Percentiles rank a stretch among this genome's conserved stretches.
phyloP scores from a whole-genome alignment of 2,888 invertebrate species.

The Hofmannophila pseudospretella region DNA sequence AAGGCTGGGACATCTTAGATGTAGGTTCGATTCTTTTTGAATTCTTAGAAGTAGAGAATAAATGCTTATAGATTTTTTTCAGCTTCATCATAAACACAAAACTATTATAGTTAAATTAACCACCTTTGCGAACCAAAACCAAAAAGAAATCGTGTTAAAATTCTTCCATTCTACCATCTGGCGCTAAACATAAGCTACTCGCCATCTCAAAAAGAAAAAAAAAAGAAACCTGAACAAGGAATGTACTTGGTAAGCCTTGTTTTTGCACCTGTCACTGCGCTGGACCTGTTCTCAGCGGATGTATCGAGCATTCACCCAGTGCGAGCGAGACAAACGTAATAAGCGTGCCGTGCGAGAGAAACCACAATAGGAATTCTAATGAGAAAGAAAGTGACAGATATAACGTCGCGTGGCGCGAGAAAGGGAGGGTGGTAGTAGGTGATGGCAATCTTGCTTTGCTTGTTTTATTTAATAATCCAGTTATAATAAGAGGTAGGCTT shows the following conservation, averaged over 20 bases:
- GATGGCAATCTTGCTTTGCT: slow-evolving; percentile 30
- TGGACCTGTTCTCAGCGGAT: slow-evolving; percentile 59
- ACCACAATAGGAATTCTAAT: slow-evolving; percentile 9
- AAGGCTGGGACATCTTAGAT: too few relatives aligned
- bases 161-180: slow-evolving; percentile 20
- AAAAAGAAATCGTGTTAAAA: neutral
- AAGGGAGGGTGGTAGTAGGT: slow-evolving; percentile 20
- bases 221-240: slow-evolving; percentile 44
- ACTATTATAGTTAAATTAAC: too few relatives aligned
- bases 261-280: slow-evolving; percentile 63
- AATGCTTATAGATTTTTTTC: too few relatives aligned
- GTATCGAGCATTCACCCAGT: slow-evolving; percentile 58
- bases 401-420: slow-evolving; percentile 57
- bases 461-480: slow-evolving; percentile 54
- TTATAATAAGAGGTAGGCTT: slow-evolving; percentile 41
- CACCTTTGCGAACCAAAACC: neutral
- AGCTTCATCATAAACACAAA: too few relatives aligned
- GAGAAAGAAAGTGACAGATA: slow-evolving; percentile 19
- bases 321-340: slow-evolving; percentile 32
- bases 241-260: slow-evolving; percentile 42
- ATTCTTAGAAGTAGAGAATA: too few relatives aligned
- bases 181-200: slow-evolving; percentile 9
- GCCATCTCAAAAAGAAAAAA: slow-evolving; percentile 15
- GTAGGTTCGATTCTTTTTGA: too few relatives aligned
- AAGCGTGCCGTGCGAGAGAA: slow-evolving; percentile 40